A percentile compares a stretch with the other conserved stretches of the same genome.
phyloP scores from a whole-genome alignment of 2,113 vertebrate species.

The Heteronetta atricapilla region DNA sequence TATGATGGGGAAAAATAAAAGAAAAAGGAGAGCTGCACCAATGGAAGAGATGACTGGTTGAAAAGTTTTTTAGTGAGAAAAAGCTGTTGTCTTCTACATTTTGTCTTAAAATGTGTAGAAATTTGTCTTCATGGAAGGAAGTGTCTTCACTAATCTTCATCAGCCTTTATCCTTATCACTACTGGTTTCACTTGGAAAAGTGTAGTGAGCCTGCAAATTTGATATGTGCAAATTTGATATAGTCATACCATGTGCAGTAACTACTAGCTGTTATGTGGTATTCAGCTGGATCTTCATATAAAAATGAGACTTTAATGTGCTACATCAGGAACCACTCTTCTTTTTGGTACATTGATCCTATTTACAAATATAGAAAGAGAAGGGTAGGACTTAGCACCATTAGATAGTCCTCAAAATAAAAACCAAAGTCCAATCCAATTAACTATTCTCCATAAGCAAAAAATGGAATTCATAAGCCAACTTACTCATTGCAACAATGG shows the following conservation, averaged over 20 bases:
- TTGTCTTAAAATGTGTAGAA: neutral
- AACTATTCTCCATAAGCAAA: neutral
- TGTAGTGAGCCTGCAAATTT: neutral
- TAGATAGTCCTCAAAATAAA: neutral
- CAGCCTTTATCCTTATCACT: neutral
- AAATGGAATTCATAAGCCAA: neutral
- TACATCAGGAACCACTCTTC: neutral
- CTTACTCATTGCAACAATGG: neutral
- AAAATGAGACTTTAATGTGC: neutral
- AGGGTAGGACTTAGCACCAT: neutral
- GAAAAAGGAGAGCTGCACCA: neutral
- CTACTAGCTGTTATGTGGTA: neutral
- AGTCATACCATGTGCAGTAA: neutral
- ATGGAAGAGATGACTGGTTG: neutral
- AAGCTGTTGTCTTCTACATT: neutral
- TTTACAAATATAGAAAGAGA: neutral
- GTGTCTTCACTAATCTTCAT: neutral
- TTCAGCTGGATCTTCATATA: neutral
- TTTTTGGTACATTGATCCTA: neutral
- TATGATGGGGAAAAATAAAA: neutral
- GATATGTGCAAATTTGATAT: fast-evolving
- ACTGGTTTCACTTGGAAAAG: neutral
- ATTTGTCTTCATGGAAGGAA: neutral
- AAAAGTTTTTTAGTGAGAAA: neutral
- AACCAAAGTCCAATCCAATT: neutral